A percentile compares a stretch with the other conserved stretches of the same genome.
phyloP scores from a whole-genome alignment of 2,797 vertebrate genomes.

The Lates japonicus region DNA sequence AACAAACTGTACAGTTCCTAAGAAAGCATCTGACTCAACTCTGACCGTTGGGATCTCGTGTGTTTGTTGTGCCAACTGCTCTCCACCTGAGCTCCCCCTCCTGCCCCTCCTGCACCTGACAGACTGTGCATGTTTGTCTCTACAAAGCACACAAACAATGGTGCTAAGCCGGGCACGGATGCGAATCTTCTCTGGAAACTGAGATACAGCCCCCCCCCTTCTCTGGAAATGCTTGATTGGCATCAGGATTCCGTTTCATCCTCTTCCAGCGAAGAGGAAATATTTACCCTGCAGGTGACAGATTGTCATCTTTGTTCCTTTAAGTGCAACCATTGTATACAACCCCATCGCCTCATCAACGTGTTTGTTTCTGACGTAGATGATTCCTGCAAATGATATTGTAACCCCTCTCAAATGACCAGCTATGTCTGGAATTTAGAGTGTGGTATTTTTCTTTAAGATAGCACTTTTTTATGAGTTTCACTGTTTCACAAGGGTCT shows the following conservation, averaged over 20 bases:
- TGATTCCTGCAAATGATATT: neutral
- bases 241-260: neutral
- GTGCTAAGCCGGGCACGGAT: neutral
- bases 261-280: neutral
- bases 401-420: neutral
- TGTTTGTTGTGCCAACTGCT: neutral
- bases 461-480: conserved; percentile 15
- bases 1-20: neutral
- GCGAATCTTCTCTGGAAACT: neutral
- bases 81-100: neutral
- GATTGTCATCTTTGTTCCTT: neutral
- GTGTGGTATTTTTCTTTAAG: neutral
- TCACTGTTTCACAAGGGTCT: no score
- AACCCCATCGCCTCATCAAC: neutral
- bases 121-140: neutral
- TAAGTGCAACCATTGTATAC: neutral
- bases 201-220: rapidly evolving
- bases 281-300: neutral
- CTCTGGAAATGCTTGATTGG: neutral
- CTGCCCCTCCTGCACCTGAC: no score
- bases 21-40: neutral
- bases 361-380: neutral
- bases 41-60: rapidly evolving
- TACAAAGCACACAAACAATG: neutral
- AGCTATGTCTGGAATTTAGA: conserved; percentile 3